Evolutionary conservation across 2,113 vertebrate species (phyloP), one percentile per base, ranked within the genome.

Genomic region (Nymphicus hollandicus): DNA sequence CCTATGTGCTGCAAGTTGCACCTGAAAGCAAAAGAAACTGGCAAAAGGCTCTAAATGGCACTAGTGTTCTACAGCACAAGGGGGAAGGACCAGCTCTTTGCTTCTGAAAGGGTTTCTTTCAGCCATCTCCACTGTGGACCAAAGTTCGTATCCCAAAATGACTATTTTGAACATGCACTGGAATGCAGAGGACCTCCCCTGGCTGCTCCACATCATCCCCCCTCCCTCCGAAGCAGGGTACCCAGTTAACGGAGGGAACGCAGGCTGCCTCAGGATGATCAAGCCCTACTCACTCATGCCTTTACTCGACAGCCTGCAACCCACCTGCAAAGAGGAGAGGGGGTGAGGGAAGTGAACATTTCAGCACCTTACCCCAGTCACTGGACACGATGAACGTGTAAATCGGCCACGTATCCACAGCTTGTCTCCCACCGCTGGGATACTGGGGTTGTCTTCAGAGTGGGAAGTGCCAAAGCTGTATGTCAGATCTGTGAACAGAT

Each of bases 11-110:
- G 41, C 37, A 58, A 68, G 50, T 84, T 70, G 52, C 39, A 29
- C 9, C 14, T 39, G 60, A 72, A 74, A 83, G 64, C 39, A 86
- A 29, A 58, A 50, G 58, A 25, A 41, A 72, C 17, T 29, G 43
- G 28, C 81, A 68, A 88, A 80, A 55, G 50, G 28, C 35, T 84
- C 9, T 41, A 80, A 94, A 68, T 19, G 66, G 73, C 46, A 41
- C n/a, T 31, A 16, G 7, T 4, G 0, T 55, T 37, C 70, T 86
- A 63, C 22, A 22, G 31, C 58, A 86, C 2, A 52, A 0, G 0
- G 49, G 55, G 33, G 39, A 58, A 87, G 47, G 68, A 81, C 25
- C 29, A 14, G 4, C 35, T 89, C 46, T 64, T 86, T 70, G 43
- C 28, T 66, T 83, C 11, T 70, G 35, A 74, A 74, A 50, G 25